Conservation (phyloP, 2,888 invertebrate species). For the Boloria euphrosyne region DNA sequence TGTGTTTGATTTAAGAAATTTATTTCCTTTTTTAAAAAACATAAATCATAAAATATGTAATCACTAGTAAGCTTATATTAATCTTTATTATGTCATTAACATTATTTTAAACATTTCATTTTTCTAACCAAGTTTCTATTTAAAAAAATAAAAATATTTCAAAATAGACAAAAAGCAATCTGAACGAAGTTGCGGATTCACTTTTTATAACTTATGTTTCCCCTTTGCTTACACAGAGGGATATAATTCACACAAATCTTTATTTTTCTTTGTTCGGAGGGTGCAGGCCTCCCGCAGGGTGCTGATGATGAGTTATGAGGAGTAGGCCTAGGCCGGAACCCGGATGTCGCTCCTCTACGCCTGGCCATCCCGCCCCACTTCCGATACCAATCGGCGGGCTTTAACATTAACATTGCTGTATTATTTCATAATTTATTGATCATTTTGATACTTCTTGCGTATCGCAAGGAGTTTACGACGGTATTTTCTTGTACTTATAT, state of each 20-base stretch:
- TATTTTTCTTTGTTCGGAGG: slow-evolving; percentile 71
- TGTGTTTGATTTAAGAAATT: no score
- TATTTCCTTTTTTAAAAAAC: no score
- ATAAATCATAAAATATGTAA: no score
- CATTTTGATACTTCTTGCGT: slow-evolving; percentile 37
- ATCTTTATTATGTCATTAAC: no score
- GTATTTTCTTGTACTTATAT: not conserved
- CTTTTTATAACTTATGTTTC: slow-evolving; percentile 55
- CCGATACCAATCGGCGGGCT: slow-evolving; percentile 75
- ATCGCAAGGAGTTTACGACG: not conserved
- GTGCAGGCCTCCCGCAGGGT: slow-evolving; percentile 66
- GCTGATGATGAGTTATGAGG: slow-evolving; percentile 79
- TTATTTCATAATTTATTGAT: slow-evolving; percentile 73
- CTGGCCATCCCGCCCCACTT: slow-evolving; percentile 67
- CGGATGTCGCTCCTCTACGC: slow-evolving; percentile 74
- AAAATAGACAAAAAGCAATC: slow-evolving; percentile 23
- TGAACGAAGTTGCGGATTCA: slow-evolving; percentile 40
- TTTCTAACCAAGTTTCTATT: not conserved
- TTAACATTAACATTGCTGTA: slow-evolving; percentile 57
- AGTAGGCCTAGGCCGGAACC: slow-evolving; percentile 51
- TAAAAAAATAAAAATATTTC: not conserved
- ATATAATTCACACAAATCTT: slow-evolving; percentile 77
- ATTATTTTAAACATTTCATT: not conserved
- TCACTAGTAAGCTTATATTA: no score
- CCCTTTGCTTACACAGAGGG: slow-evolving; percentile 63